Evolutionary conservation across 2,113 vertebrate species (phyloP), one percentile per base, ranked within the genome.

Genomic region (Chionomys nivalis): DNA sequence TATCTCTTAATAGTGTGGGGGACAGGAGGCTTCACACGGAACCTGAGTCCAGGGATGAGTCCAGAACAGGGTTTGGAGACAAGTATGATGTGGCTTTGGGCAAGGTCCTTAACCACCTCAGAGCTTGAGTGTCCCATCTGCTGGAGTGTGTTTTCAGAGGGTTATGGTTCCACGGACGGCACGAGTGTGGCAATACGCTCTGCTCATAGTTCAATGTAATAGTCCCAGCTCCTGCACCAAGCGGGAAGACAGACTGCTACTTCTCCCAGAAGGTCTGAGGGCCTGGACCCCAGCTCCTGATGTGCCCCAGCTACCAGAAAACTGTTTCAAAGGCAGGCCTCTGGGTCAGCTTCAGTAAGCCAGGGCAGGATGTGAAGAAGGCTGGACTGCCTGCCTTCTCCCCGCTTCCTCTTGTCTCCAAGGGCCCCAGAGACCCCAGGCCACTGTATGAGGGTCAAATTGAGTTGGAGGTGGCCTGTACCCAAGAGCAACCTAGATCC

Each of bases 391-490:
- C 26, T 66, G 21, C 33, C 75, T 52, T 58, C 87, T 3, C 1
- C 9, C 52, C 7, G 7, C 79, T 61, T 70, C 58, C 47, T 65
- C 78, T 83, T 68, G 52, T 39, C 14, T 68, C 10, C 52, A 0
- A 4, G 1, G 16, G 61, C 0, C 0, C 42, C 0, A 1, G 75
- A 42, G 78, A 90, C 96, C 98, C 95, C 96, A 96, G 97, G 97
- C 96, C 97, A 89, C 97, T 96, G 79, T 98, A 97, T 94, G 95
- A 98, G 96, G 93, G 0, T 85, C 97, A 91, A 65, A 98, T 98
- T 97, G 97, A 98, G 94, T 98, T 97, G 98, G 98, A 98, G 98
- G 96, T 97, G 82, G 77, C 97, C 98, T 93, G 97, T 70, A 61
- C 90, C 52, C 1, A 33, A 93, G 87, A 98, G 95, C 98, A 98